phyloP scores from a whole-genome alignment of 1,140 invertebrate genomes.

The Parasteatoda tepidariorum region DNA sequence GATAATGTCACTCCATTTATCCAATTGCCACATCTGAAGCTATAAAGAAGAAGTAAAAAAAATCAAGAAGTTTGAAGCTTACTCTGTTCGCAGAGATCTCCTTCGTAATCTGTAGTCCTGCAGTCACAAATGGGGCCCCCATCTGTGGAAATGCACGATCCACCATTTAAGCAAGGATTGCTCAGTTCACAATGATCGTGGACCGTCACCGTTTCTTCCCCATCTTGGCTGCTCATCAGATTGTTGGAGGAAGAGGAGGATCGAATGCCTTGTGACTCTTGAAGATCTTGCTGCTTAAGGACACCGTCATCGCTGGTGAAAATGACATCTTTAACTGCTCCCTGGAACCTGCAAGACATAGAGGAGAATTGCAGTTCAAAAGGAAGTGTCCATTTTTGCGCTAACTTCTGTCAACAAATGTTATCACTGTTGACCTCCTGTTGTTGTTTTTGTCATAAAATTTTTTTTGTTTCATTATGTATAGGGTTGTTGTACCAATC shows the following conservation, averaged over 20 bases:
- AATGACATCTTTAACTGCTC: constrained; percentile 84
- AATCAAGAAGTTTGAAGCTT: constrained; percentile 68
- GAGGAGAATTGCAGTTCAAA: not conserved
- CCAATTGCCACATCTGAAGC: not conserved
- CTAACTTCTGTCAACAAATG: too few relatives aligned
- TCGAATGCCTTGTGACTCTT: constrained; percentile 51
- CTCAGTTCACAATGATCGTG: constrained; percentile 83
- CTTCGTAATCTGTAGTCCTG: constrained; percentile 88
- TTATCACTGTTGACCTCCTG: too few relatives aligned
- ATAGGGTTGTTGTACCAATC: too few relatives aligned
- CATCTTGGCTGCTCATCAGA: constrained; percentile 1
- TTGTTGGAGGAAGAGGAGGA: not conserved
- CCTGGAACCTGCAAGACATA: constrained; percentile 77
- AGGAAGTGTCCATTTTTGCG: not conserved
- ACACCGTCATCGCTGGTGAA: constrained; percentile 82
- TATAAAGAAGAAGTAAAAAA: not conserved
- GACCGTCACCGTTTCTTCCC: not conserved
- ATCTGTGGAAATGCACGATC: constrained; percentile 94
- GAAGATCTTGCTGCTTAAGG: constrained; percentile 22
- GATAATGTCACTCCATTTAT: not conserved
- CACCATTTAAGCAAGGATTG: constrained; percentile 92
- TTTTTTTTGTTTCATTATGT: too few relatives aligned
- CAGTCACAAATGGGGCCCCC: constrained; percentile 94
- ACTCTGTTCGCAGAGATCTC: constrained; percentile 94
- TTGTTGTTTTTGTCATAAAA: too few relatives aligned